phyloP scores from a whole-genome alignment of 2,113 vertebrate genomes.

The Chlorocebus sabaeus region DNA sequence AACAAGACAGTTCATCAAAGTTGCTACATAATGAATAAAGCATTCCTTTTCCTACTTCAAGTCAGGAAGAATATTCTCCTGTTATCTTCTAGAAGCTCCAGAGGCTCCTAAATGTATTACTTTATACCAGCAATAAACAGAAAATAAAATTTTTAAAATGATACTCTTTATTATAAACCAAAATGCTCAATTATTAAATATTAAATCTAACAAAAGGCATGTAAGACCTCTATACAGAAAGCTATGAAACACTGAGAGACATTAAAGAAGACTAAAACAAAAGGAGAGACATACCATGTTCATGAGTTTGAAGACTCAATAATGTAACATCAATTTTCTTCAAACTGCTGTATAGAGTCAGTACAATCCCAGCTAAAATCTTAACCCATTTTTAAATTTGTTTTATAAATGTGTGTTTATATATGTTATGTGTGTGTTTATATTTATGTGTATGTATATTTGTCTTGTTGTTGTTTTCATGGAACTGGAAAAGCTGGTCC shows the following conservation, averaged over 20 bases:
- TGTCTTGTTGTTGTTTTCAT: not conserved
- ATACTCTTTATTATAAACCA: not conserved
- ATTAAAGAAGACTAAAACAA: not conserved
- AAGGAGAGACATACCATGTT: not conserved
- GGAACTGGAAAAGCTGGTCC: not conserved
- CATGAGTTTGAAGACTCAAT: not conserved
- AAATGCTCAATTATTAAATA: not conserved
- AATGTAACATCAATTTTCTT: not conserved
- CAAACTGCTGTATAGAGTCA: not conserved
- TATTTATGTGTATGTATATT: not conserved
- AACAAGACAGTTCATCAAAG: not conserved
- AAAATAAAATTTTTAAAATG: constrained; percentile 4
- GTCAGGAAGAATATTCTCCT: not conserved
- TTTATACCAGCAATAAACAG: not conserved
- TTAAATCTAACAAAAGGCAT: not conserved
- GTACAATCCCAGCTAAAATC: not conserved
- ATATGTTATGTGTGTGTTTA: not conserved
- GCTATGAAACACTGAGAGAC: not conserved
- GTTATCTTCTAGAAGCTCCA: not conserved
- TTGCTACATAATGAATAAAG: not conserved
- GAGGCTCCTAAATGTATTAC: not conserved
- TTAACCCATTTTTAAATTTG: not conserved
- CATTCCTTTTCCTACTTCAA: not conserved
- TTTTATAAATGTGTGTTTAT: not conserved
- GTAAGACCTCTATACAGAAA: not conserved